Evolutionary conservation across 2,113 vertebrate species (phyloP).

Genomic region (Trogon surrucura): DNA sequence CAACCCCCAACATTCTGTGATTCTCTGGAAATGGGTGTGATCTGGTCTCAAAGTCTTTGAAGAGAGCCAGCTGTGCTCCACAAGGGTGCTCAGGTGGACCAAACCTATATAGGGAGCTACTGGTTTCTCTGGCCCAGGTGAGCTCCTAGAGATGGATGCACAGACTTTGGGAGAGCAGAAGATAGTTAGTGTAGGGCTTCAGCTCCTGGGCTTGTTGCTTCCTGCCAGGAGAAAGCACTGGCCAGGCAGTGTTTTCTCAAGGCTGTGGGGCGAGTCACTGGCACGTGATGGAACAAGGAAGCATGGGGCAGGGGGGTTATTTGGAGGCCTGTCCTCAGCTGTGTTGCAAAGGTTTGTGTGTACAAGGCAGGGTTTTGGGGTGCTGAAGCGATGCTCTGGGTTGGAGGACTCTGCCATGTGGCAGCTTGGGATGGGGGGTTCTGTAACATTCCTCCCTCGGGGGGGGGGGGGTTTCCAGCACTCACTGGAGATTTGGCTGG

Average conservation of each 20-base stretch:
- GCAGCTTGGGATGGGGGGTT: background rate
- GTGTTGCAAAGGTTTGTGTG: background rate
- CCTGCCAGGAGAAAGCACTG: background rate
- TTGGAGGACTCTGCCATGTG: background rate
- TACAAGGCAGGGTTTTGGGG: background rate
- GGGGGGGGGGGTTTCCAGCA: rapidly evolving
- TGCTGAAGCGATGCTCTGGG: background rate
- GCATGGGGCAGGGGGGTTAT: background rate
- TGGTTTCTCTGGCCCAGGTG: background rate
- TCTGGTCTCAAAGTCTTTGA: background rate
- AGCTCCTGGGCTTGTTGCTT: background rate
- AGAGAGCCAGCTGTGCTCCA: background rate
- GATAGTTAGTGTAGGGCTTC: background rate
- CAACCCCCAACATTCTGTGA: too few relatives aligned
- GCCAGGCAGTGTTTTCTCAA: background rate
- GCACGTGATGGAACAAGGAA: background rate
- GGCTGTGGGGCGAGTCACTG: background rate
- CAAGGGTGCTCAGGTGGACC: background rate
- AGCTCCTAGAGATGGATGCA: background rate
- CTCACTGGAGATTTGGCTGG: background rate
- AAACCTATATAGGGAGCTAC: background rate
- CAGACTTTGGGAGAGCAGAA: background rate
- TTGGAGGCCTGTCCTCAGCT: background rate
- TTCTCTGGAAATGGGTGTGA: too few relatives aligned
- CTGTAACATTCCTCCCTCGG: background rate